Evolutionary conservation across 2,113 vertebrate genomes (phyloP).

Genomic region (Amblyornis subalaris): DNA sequence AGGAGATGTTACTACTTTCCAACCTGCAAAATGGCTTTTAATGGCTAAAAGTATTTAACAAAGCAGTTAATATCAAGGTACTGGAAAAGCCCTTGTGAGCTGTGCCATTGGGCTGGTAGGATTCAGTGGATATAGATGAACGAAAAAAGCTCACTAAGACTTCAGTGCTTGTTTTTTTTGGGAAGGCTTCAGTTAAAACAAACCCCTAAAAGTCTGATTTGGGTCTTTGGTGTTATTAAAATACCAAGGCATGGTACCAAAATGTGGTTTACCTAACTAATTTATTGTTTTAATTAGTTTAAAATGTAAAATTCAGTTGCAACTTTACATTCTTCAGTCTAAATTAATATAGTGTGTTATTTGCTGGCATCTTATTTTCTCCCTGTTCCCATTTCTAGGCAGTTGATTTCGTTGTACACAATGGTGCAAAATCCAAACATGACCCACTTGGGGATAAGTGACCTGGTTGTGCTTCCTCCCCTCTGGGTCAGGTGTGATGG

Average conservation of each 20-base stretch:
- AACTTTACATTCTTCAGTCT: background rate
- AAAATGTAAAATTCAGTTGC: background rate
- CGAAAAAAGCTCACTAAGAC: background rate
- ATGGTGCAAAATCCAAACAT: conserved; percentile 85
- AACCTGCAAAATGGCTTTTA: background rate
- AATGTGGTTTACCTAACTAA: background rate
- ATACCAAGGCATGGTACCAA: background rate
- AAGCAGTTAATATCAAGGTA: background rate
- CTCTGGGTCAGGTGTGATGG: conserved; percentile 90
- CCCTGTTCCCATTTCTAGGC: conserved; percentile 62
- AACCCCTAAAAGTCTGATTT: background rate
- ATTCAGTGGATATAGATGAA: background rate
- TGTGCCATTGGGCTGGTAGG: background rate
- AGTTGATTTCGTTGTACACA: conserved; percentile 86
- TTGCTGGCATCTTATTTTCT: background rate
- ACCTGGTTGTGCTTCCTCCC: conserved; percentile 67
- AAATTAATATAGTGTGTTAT: background rate
- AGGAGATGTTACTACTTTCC: accelerated
- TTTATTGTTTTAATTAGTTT: background rate
- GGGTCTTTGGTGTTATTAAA: background rate
- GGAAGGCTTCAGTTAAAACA: background rate
- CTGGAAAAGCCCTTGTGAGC: background rate
- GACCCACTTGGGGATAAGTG: conserved; percentile 39
- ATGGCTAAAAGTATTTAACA: background rate
- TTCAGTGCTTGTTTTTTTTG: background rate